Evolutionary conservation across 2,113 vertebrate species (phyloP), one percentile per base, ranked within the genome.

Genomic region (Halichoeres trimaculatus): DNA sequence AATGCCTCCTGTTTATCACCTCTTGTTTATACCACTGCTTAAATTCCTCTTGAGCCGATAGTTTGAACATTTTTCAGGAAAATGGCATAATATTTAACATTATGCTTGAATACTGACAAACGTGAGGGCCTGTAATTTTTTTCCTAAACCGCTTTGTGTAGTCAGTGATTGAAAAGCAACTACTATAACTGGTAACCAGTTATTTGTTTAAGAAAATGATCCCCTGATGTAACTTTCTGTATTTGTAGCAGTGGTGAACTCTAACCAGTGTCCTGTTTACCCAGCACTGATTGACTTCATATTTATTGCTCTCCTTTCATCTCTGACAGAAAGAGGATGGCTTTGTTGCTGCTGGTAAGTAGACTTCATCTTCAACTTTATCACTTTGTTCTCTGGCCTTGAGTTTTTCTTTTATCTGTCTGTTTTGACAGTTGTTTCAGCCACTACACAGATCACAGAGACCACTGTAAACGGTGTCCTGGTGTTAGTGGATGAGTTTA

Each of bases 321-420:
- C 81, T 80, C 87, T 83, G 90, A 84, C 93, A 95, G 94, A 95
- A 89, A 85, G 93, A 94, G 89, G 84, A 91, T 51, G 34, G 16
- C 66, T 51, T 88, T 58, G 78, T 91, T 71, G 74, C 89, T 76
- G 45, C 55, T 34, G 93, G 94, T 95, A 95, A 95, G 94, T 94
- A 75, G 36, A 76, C 43, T 45, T 70, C 30, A 76, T 58, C 35
- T 79, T 65, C 40, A 54, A 61, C 62, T 43, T 53, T 81, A 35
- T 68, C 24, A 70, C 57, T 70, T 38, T 66, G 5, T 56, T 47
- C 51, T 63, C 40, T 56, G 30, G 45, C 47, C 47, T 45, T 58
- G 13, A 36, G 11, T 3, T 30, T 30, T 70, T 41, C n/a, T 69
- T 56, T 80, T 82, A 70, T 17, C 50, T 24, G 16, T 80, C 60